Evolutionary conservation across 2,797 vertebrate genomes (phyloP).

Genomic region (Malurus leucopterus): DNA sequence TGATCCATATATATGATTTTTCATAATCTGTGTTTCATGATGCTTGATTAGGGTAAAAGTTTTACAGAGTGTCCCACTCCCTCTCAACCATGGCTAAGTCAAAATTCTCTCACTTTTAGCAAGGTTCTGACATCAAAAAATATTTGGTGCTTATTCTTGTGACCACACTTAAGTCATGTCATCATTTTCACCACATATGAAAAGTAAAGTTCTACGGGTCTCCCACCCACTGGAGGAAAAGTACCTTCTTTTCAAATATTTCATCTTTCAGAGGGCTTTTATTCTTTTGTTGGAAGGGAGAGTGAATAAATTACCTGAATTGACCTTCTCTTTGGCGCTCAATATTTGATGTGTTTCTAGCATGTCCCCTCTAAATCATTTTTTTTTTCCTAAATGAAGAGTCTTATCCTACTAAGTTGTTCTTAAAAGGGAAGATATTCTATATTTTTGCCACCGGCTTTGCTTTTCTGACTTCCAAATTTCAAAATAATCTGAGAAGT

Average conservation of each 20-base stretch:
- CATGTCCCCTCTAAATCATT: neutral
- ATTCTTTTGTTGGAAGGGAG: neutral
- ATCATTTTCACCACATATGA: neutral
- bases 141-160: neutral
- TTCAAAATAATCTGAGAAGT: neutral
- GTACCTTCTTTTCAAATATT: neutral
- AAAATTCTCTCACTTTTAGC: neutral
- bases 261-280: neutral
- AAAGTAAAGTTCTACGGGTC: neutral
- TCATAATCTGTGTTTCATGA: neutral
- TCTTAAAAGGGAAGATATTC: neutral
- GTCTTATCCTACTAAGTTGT: neutral
- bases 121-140: neutral
- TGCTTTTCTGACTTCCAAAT: neutral
- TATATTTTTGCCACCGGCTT: neutral
- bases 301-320: neutral
- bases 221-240: neutral
- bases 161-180: neutral
- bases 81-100: neutral
- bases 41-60: neutral
- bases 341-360: neutral
- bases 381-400: neutral
- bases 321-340: neutral
- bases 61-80: neutral
- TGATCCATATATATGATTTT: neutral